Evolutionary conservation across 2,888 invertebrate genomes (phyloP).

Genomic region (Calliphora vomitoria): DNA sequence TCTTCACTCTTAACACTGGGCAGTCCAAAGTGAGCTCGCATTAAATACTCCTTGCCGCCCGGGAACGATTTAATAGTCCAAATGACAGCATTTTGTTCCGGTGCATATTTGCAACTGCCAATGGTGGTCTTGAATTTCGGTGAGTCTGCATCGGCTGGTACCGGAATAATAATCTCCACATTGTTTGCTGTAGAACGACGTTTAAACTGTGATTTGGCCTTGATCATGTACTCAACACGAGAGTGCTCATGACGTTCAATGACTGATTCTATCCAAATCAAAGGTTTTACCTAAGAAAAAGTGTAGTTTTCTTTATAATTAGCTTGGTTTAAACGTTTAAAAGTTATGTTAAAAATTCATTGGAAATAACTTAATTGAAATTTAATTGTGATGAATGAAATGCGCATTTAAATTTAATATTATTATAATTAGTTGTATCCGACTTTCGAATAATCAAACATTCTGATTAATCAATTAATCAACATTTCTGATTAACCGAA

Average conservation of each 20-base stretch:
- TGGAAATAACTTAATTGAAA: too few species aligned
- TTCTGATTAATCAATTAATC: too few species aligned
- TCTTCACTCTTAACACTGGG: constrained; percentile 98
- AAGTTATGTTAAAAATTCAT: too few species aligned
- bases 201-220: constrained; percentile 99
- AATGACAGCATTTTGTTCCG: constrained; percentile 97
- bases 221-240: constrained; percentile 99
- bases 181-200: constrained; percentile 98
- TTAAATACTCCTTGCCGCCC: constrained; percentile 98
- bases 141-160: constrained; percentile 98
- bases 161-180: constrained; percentile 98
- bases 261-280: constrained; percentile 99
- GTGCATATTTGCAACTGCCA: constrained; percentile 98
- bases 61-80: constrained; percentile 99
- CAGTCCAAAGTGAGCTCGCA: constrained; percentile 98
- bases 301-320: too few species aligned
- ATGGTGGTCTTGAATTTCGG: constrained; percentile 99
- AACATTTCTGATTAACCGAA: too few species aligned
- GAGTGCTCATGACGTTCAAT: constrained; percentile 99
- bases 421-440: too few species aligned
- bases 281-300: constrained; percentile 89
- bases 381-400: too few species aligned
- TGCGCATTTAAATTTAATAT: too few species aligned
- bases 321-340: too few species aligned
- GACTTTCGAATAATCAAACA: too few species aligned